Base-by-base conservation (phyloP, 1,140 invertebrate genomes). In the Pachyrhynchus sulphureomaculatus region DNA sequence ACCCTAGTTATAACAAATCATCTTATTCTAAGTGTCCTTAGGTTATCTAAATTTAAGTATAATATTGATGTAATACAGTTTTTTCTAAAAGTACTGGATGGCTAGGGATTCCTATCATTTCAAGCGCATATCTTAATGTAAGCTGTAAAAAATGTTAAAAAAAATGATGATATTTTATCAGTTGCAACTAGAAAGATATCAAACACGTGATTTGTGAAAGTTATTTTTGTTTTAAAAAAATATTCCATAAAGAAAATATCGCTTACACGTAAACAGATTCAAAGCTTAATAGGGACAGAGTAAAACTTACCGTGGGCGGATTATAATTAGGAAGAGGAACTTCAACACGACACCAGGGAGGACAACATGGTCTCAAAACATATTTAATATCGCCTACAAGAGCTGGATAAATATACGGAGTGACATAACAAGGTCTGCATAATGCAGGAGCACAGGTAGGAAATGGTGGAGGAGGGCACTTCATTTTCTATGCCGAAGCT, bases 291-390 rank as follows among this genome's bases (percentile, higher is more conserved):
- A 6, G 5, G 5, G 5, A 6, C 12, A 32, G 5, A n/a, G n/a
- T 37, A 37, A 2, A 3, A 39, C 51, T 36, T 29, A 57, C 54
- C 24, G 24, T 45, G 2, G 54, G 54, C 15, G 54, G 44, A 37
- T 57, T 57, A 29, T 57, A 57, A 23, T 57, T 37, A 5, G 54
- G 54, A 12, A 47, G 26, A n/a, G 54, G 54, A 12, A 57, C 20
- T 48, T 57, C 54, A 1, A 57, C 33, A 4, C 54, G 9, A 26
- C 54, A 42, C 36, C 54, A 57, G 20, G 54, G 54, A 6, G 54
- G 54, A 48, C 54, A 57, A 9, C 42, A 47, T 8, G 29, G 42
- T 20, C 54, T 36, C 10, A 57, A 39, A 20, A 8, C 5, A 48
- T 57, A 57, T 47, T 37, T 47, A 8, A 57, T 47, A 13, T 57